Conservation (phyloP, 2,888 invertebrate genomes). For the Syrista parreyssii region DNA sequence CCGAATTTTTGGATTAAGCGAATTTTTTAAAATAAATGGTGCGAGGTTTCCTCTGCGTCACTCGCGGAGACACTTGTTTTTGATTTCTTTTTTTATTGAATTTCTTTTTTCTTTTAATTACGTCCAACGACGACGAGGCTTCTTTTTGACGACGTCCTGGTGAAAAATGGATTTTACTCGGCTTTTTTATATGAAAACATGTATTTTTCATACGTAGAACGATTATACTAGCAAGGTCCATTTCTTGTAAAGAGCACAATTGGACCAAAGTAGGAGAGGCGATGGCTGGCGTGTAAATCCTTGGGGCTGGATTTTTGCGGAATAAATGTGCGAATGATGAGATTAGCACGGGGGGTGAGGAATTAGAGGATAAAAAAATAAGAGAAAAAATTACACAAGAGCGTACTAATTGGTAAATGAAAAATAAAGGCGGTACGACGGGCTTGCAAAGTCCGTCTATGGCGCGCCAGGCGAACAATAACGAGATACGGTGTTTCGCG, state of each 20-base stretch:
- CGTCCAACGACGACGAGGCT: background rate
- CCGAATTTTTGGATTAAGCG: background rate
- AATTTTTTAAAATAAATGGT: background rate
- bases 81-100: background rate
- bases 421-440: background rate
- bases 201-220: slow-evolving; percentile 34
- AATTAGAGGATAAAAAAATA: background rate
- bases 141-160: background rate
- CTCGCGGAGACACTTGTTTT: background rate
- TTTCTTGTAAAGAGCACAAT: slow-evolving; percentile 33
- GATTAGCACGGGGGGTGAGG: background rate
- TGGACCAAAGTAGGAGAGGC: slow-evolving; percentile 38
- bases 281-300: background rate
- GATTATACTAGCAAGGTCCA: slow-evolving; percentile 26
- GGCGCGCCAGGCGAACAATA: background rate
- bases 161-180: background rate
- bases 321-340: background rate
- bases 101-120: background rate
- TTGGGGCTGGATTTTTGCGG: background rate
- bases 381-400: background rate
- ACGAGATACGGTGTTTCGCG: background rate
- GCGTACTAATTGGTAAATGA: background rate
- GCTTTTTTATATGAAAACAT: slow-evolving; percentile 29
- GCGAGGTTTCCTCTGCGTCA: background rate
- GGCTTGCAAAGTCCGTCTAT: slow-evolving; percentile 14